Conservation (phyloP, 1,140 invertebrate species). For the Lasioglossum baleicum region DNA sequence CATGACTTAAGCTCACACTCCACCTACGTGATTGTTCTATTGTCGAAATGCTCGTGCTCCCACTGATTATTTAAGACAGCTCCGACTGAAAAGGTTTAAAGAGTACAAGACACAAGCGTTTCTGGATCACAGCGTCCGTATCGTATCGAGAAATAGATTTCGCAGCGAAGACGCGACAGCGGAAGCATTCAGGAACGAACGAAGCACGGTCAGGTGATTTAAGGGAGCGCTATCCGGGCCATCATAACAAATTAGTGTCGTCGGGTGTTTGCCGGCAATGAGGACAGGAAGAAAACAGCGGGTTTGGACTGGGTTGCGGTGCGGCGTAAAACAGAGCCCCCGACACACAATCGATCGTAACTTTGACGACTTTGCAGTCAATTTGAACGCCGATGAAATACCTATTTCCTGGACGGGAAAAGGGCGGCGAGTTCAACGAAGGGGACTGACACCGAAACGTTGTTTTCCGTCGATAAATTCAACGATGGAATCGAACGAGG, state of each 20-base stretch:
- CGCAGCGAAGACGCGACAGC: no score
- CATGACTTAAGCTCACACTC: no score
- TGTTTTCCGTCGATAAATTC: conserved; percentile 66
- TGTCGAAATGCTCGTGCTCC: no score
- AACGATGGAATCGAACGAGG: conserved; percentile 62
- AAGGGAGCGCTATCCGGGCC: not conserved
- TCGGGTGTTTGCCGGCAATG: not conserved
- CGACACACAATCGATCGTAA: conserved; percentile 52
- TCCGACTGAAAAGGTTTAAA: no score
- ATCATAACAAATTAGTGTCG: conserved; percentile 28
- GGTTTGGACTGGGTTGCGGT: conserved; percentile 6
- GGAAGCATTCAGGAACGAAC: no score
- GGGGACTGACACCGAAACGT: conserved; percentile 33
- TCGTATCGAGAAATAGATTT: no score
- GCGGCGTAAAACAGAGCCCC: conserved; percentile 39
- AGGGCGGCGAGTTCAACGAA: conserved; percentile 30
- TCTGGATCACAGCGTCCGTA: no score
- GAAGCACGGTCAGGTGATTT: not conserved
- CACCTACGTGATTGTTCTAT: no score
- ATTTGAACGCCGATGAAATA: conserved; percentile 65
- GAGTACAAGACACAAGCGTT: no score
- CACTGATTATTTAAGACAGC: no score
- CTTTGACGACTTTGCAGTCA: conserved; percentile 62
- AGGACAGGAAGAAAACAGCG: conserved; percentile 14
- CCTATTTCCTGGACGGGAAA: conserved; percentile 57